phyloP scores from a whole-genome alignment of 64 coral and sea anemone genomes.

The Dendrophyllia cribrosa region DNA sequence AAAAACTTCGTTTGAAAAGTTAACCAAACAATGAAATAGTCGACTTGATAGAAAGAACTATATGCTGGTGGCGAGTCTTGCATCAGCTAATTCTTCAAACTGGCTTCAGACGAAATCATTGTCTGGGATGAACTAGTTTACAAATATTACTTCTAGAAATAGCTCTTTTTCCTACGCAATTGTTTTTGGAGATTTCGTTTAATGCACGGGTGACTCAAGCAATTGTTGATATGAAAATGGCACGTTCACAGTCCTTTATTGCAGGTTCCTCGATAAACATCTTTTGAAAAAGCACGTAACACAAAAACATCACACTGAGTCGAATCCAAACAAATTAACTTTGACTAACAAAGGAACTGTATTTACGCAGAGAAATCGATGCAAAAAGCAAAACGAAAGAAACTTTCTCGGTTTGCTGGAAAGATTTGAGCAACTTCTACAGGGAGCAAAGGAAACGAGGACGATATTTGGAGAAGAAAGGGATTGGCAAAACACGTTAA shows the following conservation, averaged over 20 bases:
- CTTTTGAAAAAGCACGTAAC: conserved; percentile 39
- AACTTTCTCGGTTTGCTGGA: not conserved
- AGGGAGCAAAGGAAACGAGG: not conserved
- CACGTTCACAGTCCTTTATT: not conserved
- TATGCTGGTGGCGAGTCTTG: not conserved
- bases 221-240: not conserved
- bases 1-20: too few species aligned
- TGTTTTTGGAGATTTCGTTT: conserved; percentile 11
- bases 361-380: not conserved
- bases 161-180: conserved; percentile 3
- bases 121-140: not conserved
- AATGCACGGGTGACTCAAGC: conserved; percentile 11
- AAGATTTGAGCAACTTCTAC: not conserved
- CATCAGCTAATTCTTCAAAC: not conserved
- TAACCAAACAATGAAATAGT: not conserved
- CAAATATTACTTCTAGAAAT: not conserved
- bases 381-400: conserved; percentile 25
- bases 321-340: conserved; percentile 8
- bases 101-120: not conserved
- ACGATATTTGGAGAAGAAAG: not conserved
- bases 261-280: conserved; percentile 36
- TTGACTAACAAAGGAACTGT: conserved; percentile 26
- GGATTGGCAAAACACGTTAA: not conserved
- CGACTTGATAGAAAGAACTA: not conserved
- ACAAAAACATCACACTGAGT: conserved; percentile 13